Evolutionary conservation across 2,888 invertebrate species (phyloP).

Genomic region (Arrhopalites spinosus): DNA sequence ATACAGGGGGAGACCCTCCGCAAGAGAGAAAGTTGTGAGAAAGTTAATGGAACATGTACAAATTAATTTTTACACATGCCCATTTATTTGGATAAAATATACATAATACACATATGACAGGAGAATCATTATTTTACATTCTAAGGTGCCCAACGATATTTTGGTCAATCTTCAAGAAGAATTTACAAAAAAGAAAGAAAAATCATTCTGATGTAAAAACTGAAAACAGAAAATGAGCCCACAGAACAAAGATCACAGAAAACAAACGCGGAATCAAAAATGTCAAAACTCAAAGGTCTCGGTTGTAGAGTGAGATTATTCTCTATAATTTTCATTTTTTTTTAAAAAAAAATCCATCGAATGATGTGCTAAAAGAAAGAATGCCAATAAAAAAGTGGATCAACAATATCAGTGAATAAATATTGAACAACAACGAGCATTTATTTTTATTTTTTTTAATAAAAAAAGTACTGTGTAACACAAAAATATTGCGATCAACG

Average conservation of each 20-base stretch:
- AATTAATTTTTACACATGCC: too few relatives aligned
- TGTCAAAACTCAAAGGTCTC: slow-evolving; percentile 13
- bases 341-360: too few relatives aligned
- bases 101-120: too few relatives aligned
- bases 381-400: too few relatives aligned
- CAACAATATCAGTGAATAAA: too few relatives aligned
- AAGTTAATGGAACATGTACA: too few relatives aligned
- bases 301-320: slow-evolving; percentile 1
- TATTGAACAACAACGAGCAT: not conserved
- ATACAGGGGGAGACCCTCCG: too few relatives aligned
- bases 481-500: slow-evolving; percentile 18
- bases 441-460: not conserved
- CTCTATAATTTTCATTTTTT: not conserved
- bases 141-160: slow-evolving; percentile 1
- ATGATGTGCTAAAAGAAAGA: too few relatives aligned
- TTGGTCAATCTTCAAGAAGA: not conserved
- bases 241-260: slow-evolving; percentile 9
- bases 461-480: not conserved
- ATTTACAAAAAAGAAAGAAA: slow-evolving; percentile 11
- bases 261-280: slow-evolving; percentile 26
- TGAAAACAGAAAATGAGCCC: not conserved
- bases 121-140: not conserved
- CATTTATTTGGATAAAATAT: too few relatives aligned
- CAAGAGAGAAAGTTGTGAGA: too few relatives aligned
- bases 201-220: slow-evolving; percentile 16